Conservation (phyloP, 2,888 invertebrate genomes). For the Ennomos quercinarius region DNA sequence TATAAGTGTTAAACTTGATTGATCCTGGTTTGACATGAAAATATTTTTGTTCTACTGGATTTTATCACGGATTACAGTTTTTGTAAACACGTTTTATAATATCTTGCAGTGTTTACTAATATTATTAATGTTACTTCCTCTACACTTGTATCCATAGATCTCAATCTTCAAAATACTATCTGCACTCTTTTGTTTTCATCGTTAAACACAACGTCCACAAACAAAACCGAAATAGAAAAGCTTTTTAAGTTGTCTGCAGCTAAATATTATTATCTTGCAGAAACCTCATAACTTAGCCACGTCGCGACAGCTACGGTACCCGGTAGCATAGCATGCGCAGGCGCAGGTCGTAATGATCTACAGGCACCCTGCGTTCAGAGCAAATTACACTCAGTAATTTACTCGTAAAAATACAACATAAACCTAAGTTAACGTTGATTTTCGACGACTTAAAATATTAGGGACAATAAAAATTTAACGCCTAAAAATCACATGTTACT, state of each 20-base stretch:
- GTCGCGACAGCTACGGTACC: conserved; percentile 38
- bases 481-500: conserved; percentile 27
- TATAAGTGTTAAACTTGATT: background rate
- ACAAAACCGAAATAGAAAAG: too few relatives aligned
- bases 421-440: conserved; percentile 14
- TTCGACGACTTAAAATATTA: conserved; percentile 28
- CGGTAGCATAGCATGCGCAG: conserved; percentile 52
- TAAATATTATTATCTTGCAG: conserved; percentile 1
- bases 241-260: too few relatives aligned
- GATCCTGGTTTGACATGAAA: too few relatives aligned
- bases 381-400: conserved; percentile 52
- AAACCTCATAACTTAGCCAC: conserved; percentile 6
- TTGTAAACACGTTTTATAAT: too few relatives aligned
- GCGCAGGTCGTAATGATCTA: conserved; percentile 52
- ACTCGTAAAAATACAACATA: conserved; percentile 43
- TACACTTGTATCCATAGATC: too few relatives aligned
- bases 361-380: conserved; percentile 48
- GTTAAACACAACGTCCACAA: too few relatives aligned
- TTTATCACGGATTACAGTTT: too few relatives aligned
- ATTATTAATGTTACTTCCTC: too few relatives aligned
- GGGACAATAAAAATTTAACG: conserved; percentile 35
- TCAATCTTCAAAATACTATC: too few relatives aligned
- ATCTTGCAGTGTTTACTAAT: too few relatives aligned
- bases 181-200: too few relatives aligned
- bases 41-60: too few relatives aligned